Percentiles rank a stretch among this genome's conserved stretches.
Conservation (phyloP, 1,140 invertebrate genomes). For the Dreissena rostriformis region DNA sequence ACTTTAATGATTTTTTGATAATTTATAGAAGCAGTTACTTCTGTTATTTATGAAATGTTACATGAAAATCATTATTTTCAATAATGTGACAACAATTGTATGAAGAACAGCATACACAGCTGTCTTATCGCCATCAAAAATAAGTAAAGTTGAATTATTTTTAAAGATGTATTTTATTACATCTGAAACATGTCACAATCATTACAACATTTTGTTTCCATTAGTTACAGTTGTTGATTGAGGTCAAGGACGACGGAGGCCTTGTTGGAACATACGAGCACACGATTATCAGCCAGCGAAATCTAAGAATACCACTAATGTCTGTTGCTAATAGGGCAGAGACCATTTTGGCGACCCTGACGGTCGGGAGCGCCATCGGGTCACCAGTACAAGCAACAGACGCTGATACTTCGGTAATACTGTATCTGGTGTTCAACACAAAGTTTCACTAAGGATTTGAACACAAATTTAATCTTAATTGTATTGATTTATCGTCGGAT, state of each 20-base stretch:
- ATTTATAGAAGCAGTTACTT: background rate
- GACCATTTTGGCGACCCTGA: constrained; percentile 54
- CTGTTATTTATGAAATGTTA: too few species aligned
- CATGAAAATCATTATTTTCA: too few species aligned
- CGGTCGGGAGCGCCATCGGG: constrained; percentile 40
- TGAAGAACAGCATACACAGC: too few species aligned
- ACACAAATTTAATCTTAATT: too few species aligned
- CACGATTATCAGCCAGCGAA: constrained; percentile 66
- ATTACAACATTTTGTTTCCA: background rate
- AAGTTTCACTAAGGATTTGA: too few species aligned
- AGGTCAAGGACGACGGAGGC: constrained; percentile 74
- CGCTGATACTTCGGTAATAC: constrained; percentile 59
- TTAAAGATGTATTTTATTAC: background rate
- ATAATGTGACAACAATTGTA: background rate
- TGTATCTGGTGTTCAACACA: constrained; percentile 1
- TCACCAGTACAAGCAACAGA: constrained; percentile 59
- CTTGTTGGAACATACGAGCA: constrained; percentile 55
- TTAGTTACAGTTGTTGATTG: constrained; percentile 66
- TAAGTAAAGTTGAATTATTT: background rate
- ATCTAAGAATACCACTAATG: constrained; percentile 68
- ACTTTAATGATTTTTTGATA: background rate
- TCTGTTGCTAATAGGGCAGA: background rate
- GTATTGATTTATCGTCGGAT: too few species aligned
- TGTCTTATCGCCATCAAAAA: too few species aligned
- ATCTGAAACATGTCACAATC: background rate